Evolutionary conservation across 1,140 invertebrate species (phyloP), one percentile per base, ranked within the genome.

Genomic region (Daktulosphaira vitifoliae): DNA sequence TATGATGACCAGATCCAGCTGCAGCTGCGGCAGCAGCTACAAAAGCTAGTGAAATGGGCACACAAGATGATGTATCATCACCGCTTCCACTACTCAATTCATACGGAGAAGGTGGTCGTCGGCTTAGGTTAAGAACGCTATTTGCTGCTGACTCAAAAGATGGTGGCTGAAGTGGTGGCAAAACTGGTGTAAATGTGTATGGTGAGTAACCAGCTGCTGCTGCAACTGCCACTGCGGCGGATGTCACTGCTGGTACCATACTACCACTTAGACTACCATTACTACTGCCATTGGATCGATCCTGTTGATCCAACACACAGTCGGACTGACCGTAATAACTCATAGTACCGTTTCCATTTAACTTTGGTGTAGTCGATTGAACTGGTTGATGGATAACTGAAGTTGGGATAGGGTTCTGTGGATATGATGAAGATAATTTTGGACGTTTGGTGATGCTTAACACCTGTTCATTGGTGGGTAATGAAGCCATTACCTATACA

Each of bases 391-490:
- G 84, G 9, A 85, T 85, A 1, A 86, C 82, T 15, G 84, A 81
- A 0, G 82, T 82, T 42, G 82, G 81, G 1, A 84, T 81, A 2
- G 85, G 82, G 65, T 42, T 56, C 15, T 56, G 53, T 0, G 53
- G 22, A 20, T 56, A 56, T 4, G 69, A 70, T 2, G 72, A 70
- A 1, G 77, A 72, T 3, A 90, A 73, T 72, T 92, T 92, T 54
- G 86, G 82, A 26, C 89, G 79, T 73, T 92, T 92, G 0, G 85
- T 86, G 0, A 89, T 81, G 73, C 83, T 88, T 8, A 92, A 77
- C 0, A 90, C 85, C 73, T 91, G 87, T 65, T 92, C 90, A 69
- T 81, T 86, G 20, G 86, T 81, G 1, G 89, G 90, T 66, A 92
- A 73, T 1, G 86, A 87, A 0, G 89, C 87, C 68, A 92, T 76